Conservation (phyloP, 1,140 invertebrate genomes). For the Homarus americanus region DNA sequence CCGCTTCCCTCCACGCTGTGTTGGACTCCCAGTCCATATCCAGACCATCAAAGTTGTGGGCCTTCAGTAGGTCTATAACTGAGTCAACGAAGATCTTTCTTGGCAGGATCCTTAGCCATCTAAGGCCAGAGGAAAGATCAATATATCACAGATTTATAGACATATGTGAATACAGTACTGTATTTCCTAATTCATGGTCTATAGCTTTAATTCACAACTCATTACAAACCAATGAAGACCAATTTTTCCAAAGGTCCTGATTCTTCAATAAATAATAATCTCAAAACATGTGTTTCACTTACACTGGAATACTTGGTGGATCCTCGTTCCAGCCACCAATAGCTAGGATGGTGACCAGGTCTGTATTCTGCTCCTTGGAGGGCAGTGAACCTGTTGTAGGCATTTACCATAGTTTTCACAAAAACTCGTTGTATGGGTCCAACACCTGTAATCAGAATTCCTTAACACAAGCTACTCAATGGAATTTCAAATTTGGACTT, state of each 20-base stretch:
- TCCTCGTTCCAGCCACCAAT: constrained; percentile 82
- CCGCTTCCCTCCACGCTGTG: constrained; percentile 10
- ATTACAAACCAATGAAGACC: no score
- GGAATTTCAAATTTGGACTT: no score
- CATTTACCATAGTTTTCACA: constrained; percentile 51
- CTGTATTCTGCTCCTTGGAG: constrained; percentile 71
- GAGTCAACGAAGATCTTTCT: constrained; percentile 45
- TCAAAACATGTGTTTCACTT: no score
- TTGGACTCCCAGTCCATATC: constrained; percentile 57
- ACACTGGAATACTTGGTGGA: constrained; percentile 81
- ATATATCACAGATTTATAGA: no score
- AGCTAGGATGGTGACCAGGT: constrained; percentile 42
- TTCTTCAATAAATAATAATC: no score
- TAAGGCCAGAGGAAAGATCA: neutral
- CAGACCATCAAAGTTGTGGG: constrained; percentile 48
- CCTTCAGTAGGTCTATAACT: constrained; percentile 16
- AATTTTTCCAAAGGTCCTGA: no score
- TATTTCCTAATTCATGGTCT: no score
- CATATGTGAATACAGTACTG: no score
- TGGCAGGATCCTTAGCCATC: constrained; percentile 16
- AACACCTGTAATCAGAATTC: constrained; percentile 79
- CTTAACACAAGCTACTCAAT: no score
- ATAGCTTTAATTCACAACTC: no score
- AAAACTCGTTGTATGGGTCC: constrained; percentile 79
- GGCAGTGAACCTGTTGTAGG: constrained; percentile 51